A percentile compares a stretch with the other conserved stretches of the same genome.
These are phyloP conservation scores for Elmis aenea DNA, from an alignment of 2,888 invertebrate species.

Conservation along the genomic window DNA sequence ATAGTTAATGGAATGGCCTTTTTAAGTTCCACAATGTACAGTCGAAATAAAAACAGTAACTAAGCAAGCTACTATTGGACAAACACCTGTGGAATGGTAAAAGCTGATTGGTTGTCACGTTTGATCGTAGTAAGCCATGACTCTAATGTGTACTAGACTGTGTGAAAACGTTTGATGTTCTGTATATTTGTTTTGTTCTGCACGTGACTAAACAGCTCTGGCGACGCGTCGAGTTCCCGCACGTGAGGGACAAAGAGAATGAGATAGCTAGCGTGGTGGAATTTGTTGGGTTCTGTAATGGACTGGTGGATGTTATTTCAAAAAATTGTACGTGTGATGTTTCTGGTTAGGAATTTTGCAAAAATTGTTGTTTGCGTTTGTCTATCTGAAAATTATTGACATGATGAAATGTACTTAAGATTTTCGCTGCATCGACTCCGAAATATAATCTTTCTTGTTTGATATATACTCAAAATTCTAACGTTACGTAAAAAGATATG, in stretches of 20 bases:
- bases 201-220: too few species aligned
- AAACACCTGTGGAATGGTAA: constrained; percentile 18
- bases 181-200: too few species aligned
- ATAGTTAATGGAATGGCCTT: constrained; percentile 14
- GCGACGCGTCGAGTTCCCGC: neutral
- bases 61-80: constrained; percentile 17
- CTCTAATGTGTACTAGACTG: constrained; percentile 15
- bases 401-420: too few species aligned
- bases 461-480: too few species aligned
- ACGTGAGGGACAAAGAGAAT: constrained; percentile 2
- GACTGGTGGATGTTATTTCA: too few species aligned
- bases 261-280: neutral
- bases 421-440: too few species aligned
- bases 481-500: too few species aligned
- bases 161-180: constrained; percentile 19
- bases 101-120: constrained; percentile 21
- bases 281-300: neutral
- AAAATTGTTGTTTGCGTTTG: too few species aligned
- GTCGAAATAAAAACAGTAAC: constrained; percentile 13
- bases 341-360: constrained; percentile 4
- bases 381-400: too few species aligned
- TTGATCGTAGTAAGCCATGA: constrained; percentile 18
- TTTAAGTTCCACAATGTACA: constrained; percentile 14
- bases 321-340: constrained; percentile 3
- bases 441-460: too few species aligned